Percentiles rank a stretch among this genome's conserved stretches.
These are phyloP conservation scores for Lucinisca nassula DNA, from an alignment of 2,888 invertebrate species.

Conservation along the genomic window DNA sequence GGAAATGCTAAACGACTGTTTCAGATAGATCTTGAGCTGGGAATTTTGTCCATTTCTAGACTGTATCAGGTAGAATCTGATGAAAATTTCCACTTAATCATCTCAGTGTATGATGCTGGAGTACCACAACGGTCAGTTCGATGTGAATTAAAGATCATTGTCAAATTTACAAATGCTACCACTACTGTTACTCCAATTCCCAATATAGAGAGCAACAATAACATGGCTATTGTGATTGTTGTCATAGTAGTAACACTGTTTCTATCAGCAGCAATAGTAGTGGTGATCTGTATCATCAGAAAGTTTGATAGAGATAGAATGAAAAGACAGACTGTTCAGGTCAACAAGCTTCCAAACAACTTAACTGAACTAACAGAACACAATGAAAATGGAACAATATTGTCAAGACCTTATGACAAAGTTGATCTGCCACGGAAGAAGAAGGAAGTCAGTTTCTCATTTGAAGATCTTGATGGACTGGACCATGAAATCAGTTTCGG, in stretches of 20 bases:
- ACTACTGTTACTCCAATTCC: background rate
- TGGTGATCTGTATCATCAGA: constrained; percentile 73
- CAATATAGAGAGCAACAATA: constrained; percentile 59
- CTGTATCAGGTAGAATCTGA: constrained; percentile 60
- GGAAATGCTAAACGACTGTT: constrained; percentile 84
- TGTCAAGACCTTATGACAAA: constrained; percentile 62
- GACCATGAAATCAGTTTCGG: constrained; percentile 69
- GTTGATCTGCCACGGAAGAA: constrained; percentile 69
- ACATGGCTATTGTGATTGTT: constrained; percentile 72
- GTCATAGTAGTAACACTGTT: constrained; percentile 70
- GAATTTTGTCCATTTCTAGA: constrained; percentile 68
- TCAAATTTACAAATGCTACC: constrained; percentile 70
- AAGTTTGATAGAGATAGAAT: constrained; percentile 68
- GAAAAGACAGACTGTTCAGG: constrained; percentile 64
- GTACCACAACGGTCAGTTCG: constrained; percentile 58
- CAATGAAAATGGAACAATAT: constrained; percentile 55
- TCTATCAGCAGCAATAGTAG: constrained; percentile 72
- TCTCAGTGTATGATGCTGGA: constrained; percentile 73
- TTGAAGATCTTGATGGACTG: constrained; percentile 65
- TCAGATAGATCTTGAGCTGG: constrained; percentile 62
- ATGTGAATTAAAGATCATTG: constrained; percentile 59
- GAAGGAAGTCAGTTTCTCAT: constrained; percentile 76
- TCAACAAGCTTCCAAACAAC: constrained; percentile 72
- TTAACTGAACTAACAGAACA: constrained; percentile 59
- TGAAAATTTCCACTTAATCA: constrained; percentile 57